Base-by-base conservation (phyloP, 2,113 vertebrate genomes). In the Entelurus aequoreus region DNA sequence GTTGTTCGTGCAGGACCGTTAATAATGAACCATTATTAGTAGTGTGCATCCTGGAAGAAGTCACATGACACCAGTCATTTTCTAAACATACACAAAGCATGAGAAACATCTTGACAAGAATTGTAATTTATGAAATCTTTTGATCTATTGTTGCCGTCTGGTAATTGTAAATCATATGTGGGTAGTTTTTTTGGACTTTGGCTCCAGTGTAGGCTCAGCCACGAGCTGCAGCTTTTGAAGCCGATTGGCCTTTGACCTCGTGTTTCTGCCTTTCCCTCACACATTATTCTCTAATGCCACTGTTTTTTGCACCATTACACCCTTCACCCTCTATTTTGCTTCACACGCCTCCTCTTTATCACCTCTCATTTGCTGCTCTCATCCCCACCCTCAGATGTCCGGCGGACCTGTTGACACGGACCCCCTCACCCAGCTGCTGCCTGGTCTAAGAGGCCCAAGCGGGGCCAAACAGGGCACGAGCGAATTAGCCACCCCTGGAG, bases 351-450 rank as follows among this genome's bases (percentile, higher is more conserved):
- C 13, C 36, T 58, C 16, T 44, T 47, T n/a, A 14, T 68, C 19
- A 5, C 14, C 8, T 50, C 44, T 60, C 10, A 49, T 57, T 36
- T 60, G 40, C 58, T 68, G 60, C 14, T 58, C 28, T 60, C 28
- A 6, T 48, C 48, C 8, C 6, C 53, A 46, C 53, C 62, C 65
- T 64, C 72, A 90, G 89, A 87, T 86, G 62, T 83, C 77, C 6
- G 87, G 89, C 88, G 76, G 76, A 36, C 56, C 77, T 62, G 89
- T 89, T 6, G 93, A 96, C 72, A 82, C 91, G 71, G 93, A 95
- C 63, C 88, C 94, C 75, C 87, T 94, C 66, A 88, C 86, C 79
- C 93, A 94, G 85, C 87, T 94, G 69, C 82, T 95, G 63, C 93
- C 94, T n/a, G 86, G 91, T 0, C 82, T 91, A 77, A 92, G 93